These are phyloP conservation scores for Macropis europaea DNA, from an alignment of 2,888 invertebrate species.

Conservation along the genomic window DNA sequence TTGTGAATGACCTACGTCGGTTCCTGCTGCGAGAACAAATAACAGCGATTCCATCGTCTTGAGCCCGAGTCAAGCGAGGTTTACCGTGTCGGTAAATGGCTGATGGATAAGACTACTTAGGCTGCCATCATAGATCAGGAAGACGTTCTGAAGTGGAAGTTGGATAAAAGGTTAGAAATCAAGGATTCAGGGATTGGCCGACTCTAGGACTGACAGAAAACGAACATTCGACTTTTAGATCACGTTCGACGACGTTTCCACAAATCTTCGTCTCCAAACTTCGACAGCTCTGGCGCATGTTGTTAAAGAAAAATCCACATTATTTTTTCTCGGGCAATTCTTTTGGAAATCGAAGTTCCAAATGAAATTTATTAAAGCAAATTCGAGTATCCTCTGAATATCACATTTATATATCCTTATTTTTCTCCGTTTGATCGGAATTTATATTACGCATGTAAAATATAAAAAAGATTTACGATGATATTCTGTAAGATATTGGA, in stretches of 20 bases:
- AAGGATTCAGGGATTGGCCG: conserved; percentile 38
- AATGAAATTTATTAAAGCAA: too few species aligned
- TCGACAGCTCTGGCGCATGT: neutral
- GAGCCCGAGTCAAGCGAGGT: conserved; percentile 60
- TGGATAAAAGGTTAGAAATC: conserved; percentile 55
- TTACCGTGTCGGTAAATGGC: conserved; percentile 61
- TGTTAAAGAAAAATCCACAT: too few species aligned
- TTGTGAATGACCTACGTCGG: conserved; percentile 41
- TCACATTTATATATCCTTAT: too few species aligned
- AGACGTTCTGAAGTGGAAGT: conserved; percentile 44
- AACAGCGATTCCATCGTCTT: conserved; percentile 66
- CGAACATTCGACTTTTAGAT: conserved; percentile 16
- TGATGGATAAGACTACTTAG: conserved; percentile 71
- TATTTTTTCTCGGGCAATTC: too few species aligned
- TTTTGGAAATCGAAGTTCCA: too few species aligned
- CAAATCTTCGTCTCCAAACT: conserved; percentile 2
- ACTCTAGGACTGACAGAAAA: conserved; percentile 27
- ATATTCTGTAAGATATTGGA: too few species aligned
- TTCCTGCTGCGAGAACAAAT: conserved; percentile 64
- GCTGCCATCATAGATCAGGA: conserved; percentile 64
- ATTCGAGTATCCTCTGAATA: too few species aligned
- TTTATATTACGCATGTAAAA: too few species aligned
- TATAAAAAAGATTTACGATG: too few species aligned
- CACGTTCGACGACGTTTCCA: conserved; percentile 20
- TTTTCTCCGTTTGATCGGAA: too few species aligned